Percentiles rank a stretch among this genome's conserved stretches.
These are phyloP conservation scores for Columba livia DNA, from an alignment of 2,113 vertebrate genomes.

Conservation along the genomic window DNA sequence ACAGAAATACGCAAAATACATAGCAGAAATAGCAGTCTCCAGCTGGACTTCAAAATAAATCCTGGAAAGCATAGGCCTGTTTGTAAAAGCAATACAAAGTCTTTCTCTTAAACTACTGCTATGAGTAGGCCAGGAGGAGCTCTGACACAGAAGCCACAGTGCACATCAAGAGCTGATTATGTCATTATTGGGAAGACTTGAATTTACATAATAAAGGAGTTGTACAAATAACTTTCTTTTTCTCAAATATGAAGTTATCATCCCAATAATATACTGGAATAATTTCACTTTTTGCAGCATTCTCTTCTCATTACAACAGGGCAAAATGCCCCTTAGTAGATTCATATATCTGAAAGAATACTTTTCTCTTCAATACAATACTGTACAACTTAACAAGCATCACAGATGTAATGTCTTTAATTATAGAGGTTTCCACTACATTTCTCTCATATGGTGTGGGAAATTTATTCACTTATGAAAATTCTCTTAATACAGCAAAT, in stretches of 20 bases:
- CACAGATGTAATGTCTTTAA: not conserved
- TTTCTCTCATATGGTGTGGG: not conserved
- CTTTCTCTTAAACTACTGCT: not conserved
- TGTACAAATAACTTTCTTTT: not conserved
- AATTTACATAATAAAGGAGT: not conserved
- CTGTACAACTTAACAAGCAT: not conserved
- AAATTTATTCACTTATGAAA: accelerated
- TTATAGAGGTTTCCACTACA: not conserved
- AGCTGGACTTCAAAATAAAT: not conserved
- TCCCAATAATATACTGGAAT: not conserved
- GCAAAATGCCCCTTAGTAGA: not conserved
- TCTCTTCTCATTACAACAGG: not conserved
- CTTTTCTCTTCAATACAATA: not conserved
- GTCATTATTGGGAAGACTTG: not conserved
- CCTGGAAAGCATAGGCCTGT: not conserved
- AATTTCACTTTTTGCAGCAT: not conserved
- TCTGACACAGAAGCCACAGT: not conserved
- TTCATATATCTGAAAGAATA: not conserved
- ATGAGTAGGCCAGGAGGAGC: not conserved
- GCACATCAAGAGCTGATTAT: not conserved
- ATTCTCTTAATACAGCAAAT: not conserved
- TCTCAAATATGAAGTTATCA: not conserved
- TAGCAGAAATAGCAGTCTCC: not conserved
- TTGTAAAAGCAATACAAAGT: not conserved
- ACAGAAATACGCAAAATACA: not conserved